Base-by-base conservation (phyloP, 2,113 vertebrate genomes). In the Alligator sinensis region DNA sequence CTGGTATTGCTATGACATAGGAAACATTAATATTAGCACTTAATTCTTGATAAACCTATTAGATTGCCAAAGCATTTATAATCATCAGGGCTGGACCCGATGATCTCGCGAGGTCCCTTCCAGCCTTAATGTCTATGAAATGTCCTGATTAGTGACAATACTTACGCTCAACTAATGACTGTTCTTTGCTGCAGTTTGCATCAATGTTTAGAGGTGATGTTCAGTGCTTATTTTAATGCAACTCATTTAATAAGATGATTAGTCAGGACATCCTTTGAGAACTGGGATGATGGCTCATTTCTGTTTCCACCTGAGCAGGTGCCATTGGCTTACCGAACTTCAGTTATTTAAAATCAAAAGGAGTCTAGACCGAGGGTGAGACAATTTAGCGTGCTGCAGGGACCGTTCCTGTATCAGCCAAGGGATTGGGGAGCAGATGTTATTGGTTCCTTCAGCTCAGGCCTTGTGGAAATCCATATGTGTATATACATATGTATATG, bases 101-200 rank as follows among this genome's bases (percentile, higher is more conserved):
- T 47, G 47, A 47, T 87, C 95, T 79, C 87, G 75, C 17, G 87
- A 79, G 27, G 83, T 54, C 87, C 80, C 92, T 76, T 68, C 87
- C 92, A 74, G 92, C 92, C 84, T 92, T 94, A 21, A 83, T 87
- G 87, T 57, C 60, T 89, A 88, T 84, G 91, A 87, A 88, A 81
- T 8, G 81, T 68, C 19, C 54, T n/a, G 92, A 91, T 93, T 74
- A 89, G 87, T 94, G 92, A 74, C 94, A 95, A 95, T 57, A 18
- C 87, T 86, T 79, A 27, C 25, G 85, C 68, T 85, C 84, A 47
- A 91, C 86, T 85, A 78, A 93, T 90, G 94, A 16, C 87, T 38
- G 84, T 77, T 85, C 84, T 5, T 82, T 62, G 92, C 93, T 86
- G 13, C 55, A 87, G 88, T 91, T 94, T 87, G 25, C 38, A 77